Conservation (phyloP, 2,797 vertebrate species). For the Prunella strophiata region DNA sequence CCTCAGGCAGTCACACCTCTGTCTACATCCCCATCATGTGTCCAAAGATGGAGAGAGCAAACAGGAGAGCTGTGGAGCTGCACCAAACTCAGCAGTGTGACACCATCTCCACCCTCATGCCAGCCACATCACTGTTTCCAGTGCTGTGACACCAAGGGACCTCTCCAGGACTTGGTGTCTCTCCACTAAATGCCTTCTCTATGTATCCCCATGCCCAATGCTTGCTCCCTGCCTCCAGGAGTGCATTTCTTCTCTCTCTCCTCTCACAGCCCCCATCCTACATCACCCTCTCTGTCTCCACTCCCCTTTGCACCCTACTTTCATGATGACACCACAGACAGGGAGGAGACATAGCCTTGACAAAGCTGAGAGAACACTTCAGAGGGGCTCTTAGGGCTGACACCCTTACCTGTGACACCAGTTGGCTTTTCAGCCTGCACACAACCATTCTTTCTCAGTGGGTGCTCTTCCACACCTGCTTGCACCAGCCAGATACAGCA, state of each 20-base stretch:
- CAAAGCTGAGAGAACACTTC: not conserved
- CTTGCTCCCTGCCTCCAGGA: not conserved
- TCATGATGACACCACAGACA: not conserved
- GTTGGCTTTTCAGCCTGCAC: not conserved
- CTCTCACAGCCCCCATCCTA: not conserved
- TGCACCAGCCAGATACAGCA: not conserved
- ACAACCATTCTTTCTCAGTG: accelerated
- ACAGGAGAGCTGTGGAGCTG: not conserved
- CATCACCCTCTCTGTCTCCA: not conserved
- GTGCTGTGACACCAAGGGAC: not conserved
- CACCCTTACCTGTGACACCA: not conserved
- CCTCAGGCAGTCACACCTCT: not conserved
- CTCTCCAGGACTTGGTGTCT: not conserved
- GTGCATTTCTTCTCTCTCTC: not conserved
- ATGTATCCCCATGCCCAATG: not conserved
- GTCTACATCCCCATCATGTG: not conserved
- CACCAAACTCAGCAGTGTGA: accelerated
- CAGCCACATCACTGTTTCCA: not conserved
- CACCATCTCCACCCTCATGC: not conserved
- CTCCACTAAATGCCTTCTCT: not conserved
- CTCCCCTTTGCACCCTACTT: not conserved
- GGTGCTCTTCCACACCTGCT: not conserved
- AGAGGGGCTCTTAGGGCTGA: not conserved
- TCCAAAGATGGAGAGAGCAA: not conserved
- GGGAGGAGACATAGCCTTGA: not conserved